phyloP scores from a whole-genome alignment of 2,113 vertebrate species.

The Athene cunicularia region DNA sequence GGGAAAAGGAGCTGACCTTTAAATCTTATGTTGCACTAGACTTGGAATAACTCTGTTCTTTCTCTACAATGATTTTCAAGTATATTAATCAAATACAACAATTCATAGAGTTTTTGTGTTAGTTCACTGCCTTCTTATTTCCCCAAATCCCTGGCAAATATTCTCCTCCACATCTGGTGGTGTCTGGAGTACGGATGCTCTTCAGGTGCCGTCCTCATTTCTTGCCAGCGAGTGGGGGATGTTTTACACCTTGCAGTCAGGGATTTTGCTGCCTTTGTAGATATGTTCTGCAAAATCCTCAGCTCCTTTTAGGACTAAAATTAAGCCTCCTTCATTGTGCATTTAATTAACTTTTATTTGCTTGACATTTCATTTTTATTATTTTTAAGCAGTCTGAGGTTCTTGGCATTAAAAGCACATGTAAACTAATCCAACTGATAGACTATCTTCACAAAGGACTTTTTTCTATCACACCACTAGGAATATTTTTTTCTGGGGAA shows the following conservation, averaged over 20 bases:
- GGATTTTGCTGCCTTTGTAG: neutral
- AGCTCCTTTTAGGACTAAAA: constrained; percentile 22
- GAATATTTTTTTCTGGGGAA: constrained; percentile 2
- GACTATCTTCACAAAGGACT: neutral
- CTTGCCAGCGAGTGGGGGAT: neutral
- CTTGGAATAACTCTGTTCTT: neutral
- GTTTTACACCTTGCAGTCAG: neutral
- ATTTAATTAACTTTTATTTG: constrained; percentile 57
- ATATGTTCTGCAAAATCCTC: neutral
- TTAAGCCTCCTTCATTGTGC: constrained; percentile 27
- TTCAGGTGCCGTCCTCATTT: neutral
- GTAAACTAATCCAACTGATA: constrained; percentile 37
- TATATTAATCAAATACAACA: neutral
- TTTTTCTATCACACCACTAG: neutral
- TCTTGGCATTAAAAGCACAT: constrained; percentile 8
- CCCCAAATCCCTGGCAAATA: neutral
- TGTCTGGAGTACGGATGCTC: neutral
- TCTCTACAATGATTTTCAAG: neutral
- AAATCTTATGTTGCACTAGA: neutral
- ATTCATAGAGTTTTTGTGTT: neutral
- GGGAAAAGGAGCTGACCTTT: neutral
- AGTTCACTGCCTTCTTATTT: neutral
- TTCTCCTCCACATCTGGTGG: neutral
- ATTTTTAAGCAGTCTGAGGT: constrained; percentile 14
- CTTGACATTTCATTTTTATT: constrained; percentile 67